Base-by-base conservation (phyloP, 1,140 invertebrate species). In the Drosophila lacertosa region DNA sequence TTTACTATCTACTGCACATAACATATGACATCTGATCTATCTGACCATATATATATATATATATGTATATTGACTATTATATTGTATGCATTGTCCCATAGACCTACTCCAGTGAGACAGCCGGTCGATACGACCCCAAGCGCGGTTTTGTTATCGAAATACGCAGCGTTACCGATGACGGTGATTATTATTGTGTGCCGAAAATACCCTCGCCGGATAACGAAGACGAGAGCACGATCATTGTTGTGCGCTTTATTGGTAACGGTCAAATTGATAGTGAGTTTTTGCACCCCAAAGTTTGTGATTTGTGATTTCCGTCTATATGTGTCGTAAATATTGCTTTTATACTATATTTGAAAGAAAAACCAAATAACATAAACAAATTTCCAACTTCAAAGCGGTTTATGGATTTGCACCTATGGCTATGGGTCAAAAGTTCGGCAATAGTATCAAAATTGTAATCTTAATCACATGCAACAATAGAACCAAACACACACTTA, bases 131-230 rank as follows among this genome's bases (percentile, higher is more conserved):
- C 89, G 92, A 93, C 92, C 93, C 94, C 15, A 94, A 92, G 90
- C 74, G 93, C 75, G 94, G 94, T 76, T 94, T 93, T 84, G 92
- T 89, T 45, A 77, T 94, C 74, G 88, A 89, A 83, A 92, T 92
- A 50, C 74, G 92, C 42, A 80, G 83, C 53, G 51, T 94, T 4
- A 90, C 77, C 47, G 89, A 92, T 80, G 89, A 88, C 53, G 91
- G 76, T 74, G 77, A 54, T 24, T 93, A 91, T 79, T 82, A 66
- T 57, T 95, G 94, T 89, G 72, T 60, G 32, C 93, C 93, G 75
- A 72, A 79, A 68, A 9, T 58, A 60, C 84, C 90, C 3, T 70
- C 70, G 16, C 60, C 44, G 13, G 64, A 66, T 10, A 66, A 58
- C 13, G 90, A 91, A 55, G 80, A 83, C 60, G 62, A 64, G 55